Conservation (phyloP, 2,888 invertebrate genomes). For the Drosophila hamatofila region DNA sequence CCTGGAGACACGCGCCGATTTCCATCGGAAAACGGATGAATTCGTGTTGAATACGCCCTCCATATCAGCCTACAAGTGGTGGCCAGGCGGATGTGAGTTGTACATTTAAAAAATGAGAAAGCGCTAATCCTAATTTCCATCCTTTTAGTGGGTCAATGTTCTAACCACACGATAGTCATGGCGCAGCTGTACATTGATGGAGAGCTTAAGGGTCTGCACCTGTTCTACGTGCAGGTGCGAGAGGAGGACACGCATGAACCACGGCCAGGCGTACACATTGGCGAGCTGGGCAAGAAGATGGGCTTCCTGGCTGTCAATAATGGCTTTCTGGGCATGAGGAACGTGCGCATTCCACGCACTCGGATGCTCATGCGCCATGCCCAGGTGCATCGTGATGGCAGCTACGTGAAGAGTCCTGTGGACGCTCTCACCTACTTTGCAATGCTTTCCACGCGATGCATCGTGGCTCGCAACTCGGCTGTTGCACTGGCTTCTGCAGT, state of each 20-base stretch:
- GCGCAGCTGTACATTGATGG: constrained; percentile 95
- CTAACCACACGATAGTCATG: constrained; percentile 95
- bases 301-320: constrained; percentile 96
- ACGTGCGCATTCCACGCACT: constrained; percentile 93
- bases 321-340: constrained; percentile 94
- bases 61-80: constrained; percentile 96
- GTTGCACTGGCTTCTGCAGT: constrained; percentile 91
- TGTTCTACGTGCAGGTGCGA: constrained; percentile 95
- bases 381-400: constrained; percentile 95
- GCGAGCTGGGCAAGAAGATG: constrained; percentile 97
- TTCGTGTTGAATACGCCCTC: constrained; percentile 95
- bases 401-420: constrained; percentile 92
- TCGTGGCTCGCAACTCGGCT: constrained; percentile 90
- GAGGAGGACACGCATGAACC: constrained; percentile 95
- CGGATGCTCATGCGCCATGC: constrained; percentile 97
- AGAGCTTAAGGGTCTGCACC: constrained; percentile 93
- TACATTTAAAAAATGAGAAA: no score
- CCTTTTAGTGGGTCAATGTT: constrained; percentile 93
- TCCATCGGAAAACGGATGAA: constrained; percentile 92
- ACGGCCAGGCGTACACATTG: constrained; percentile 93
- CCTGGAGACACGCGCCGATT: constrained; percentile 96
- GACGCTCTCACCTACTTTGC: constrained; percentile 93
- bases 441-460: constrained; percentile 96
- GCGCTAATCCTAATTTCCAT: background rate
- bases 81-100: constrained; percentile 95